These are phyloP conservation scores for Nomada ferruginata DNA, from an alignment of 2,888 invertebrate genomes.

Conservation along the genomic window DNA sequence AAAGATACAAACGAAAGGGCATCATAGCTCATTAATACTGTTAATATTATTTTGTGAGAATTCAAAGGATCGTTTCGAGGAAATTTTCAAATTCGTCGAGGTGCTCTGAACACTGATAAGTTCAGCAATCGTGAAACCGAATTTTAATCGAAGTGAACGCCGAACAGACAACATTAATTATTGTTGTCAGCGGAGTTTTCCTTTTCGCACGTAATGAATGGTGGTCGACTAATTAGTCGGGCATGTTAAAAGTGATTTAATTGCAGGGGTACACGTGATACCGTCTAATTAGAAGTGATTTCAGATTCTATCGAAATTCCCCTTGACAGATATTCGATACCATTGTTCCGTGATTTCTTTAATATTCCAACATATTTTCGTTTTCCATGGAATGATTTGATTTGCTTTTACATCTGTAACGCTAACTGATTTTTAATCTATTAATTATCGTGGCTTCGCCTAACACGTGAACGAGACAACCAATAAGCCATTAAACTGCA, in stretches of 20 bases:
- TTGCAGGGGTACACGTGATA: constrained; percentile 21
- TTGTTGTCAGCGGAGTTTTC: constrained; percentile 28
- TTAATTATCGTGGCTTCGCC: no score
- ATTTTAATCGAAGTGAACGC: constrained; percentile 30
- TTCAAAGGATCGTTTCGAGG: background rate
- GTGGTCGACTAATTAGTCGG: constrained; percentile 33
- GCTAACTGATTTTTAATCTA: no score
- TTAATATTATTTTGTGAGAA: background rate
- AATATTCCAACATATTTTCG: background rate
- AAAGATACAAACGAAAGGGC: background rate
- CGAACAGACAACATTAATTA: constrained; percentile 21
- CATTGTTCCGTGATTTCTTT: background rate
- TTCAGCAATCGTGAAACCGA: constrained; percentile 10
- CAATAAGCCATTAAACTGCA: background rate
- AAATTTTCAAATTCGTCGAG: background rate
- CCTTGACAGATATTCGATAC: constrained; percentile 19
- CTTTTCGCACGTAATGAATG: constrained; percentile 23
- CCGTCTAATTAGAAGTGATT: constrained; percentile 35
- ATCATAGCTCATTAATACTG: background rate
- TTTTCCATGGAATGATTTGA: background rate
- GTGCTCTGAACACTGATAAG: background rate
- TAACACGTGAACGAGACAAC: background rate
- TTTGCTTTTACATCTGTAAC: no score
- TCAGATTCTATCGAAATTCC: background rate
- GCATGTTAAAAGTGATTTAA: constrained; percentile 44